Percentiles rank a stretch among this genome's conserved stretches.
Evolutionary conservation across 2,113 vertebrate species (phyloP).

Genomic region (Corythornis vintsioides): DNA sequence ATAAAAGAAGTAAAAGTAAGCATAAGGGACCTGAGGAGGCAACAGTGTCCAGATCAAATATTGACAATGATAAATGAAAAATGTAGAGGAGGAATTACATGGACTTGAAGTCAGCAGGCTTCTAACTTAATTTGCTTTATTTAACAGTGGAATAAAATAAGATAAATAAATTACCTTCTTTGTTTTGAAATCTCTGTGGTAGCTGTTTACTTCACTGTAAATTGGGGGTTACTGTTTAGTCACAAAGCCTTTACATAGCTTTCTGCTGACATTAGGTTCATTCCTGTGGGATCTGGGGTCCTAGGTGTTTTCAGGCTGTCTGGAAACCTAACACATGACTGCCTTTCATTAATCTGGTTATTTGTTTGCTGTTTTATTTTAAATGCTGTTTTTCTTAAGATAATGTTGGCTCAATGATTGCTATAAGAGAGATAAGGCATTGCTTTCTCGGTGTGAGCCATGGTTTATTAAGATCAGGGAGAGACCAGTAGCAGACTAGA

Average conservation of each 20-base stretch:
- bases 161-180: not conserved
- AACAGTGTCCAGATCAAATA: constrained; percentile 2
- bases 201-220: not conserved
- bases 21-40: not conserved
- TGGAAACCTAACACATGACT: not conserved
- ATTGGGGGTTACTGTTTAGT: not conserved
- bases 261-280: not conserved
- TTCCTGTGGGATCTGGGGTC: not conserved
- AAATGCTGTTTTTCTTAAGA: not conserved
- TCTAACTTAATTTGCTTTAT: constrained; percentile 3
- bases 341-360: not conserved
- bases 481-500: not conserved
- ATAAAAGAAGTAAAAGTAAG: not conserved
- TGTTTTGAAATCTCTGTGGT: not conserved
- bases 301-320: not conserved
- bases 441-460: not conserved
- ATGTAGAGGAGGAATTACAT: not conserved
- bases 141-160: not conserved
- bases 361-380: not conserved
- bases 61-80: constrained; percentile 10
- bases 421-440: not conserved
- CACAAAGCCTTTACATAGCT: not conserved
- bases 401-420: not conserved
- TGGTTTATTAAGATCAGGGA: not conserved
- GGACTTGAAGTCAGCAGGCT: not conserved